Percentiles rank a stretch among this genome's conserved stretches.
Conservation (phyloP, 2,113 vertebrate species). For the Sinocyclocheilus anshuiensis region DNA sequence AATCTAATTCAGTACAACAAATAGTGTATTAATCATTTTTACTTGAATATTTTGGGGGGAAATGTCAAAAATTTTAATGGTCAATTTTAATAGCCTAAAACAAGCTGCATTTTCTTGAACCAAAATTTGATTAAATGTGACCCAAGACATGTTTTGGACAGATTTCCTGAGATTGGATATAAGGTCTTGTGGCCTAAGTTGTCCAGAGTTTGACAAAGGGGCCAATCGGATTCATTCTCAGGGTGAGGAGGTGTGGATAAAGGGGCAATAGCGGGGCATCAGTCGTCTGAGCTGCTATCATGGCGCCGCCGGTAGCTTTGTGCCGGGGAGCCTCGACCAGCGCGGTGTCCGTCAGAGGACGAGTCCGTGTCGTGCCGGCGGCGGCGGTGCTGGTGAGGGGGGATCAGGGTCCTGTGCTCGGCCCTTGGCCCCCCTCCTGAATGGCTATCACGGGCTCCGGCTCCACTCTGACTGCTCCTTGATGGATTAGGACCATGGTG, state of each 20-base stretch:
- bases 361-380: slow-evolving; percentile 68
- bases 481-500: slow-evolving; percentile 79
- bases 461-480: slow-evolving; percentile 77
- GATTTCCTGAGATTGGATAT: neutral
- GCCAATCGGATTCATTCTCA: too few species aligned
- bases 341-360: slow-evolving; percentile 65
- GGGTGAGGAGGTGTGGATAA: too few species aligned
- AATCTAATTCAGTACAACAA: neutral
- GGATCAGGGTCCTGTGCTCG: slow-evolving; percentile 58
- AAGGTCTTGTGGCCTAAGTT: too few species aligned
- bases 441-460: slow-evolving; percentile 73
- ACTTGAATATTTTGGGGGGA: neutral
- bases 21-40: neutral
- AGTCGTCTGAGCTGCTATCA: slow-evolving; percentile 78
- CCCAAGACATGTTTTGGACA: neutral
- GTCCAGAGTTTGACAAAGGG: too few species aligned
- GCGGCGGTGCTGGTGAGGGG: slow-evolving; percentile 57
- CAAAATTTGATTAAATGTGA: neutral
- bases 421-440: slow-evolving; percentile 70
- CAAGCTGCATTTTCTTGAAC: neutral
- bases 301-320: slow-evolving; percentile 65
- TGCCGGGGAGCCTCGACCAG: slow-evolving; percentile 49
- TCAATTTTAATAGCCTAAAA: too few species aligned
- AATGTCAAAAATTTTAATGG: too few species aligned
- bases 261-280: slow-evolving; percentile 41